phyloP scores from a whole-genome alignment of 2,797 vertebrate genomes.

The Sarcoramphus papa region DNA sequence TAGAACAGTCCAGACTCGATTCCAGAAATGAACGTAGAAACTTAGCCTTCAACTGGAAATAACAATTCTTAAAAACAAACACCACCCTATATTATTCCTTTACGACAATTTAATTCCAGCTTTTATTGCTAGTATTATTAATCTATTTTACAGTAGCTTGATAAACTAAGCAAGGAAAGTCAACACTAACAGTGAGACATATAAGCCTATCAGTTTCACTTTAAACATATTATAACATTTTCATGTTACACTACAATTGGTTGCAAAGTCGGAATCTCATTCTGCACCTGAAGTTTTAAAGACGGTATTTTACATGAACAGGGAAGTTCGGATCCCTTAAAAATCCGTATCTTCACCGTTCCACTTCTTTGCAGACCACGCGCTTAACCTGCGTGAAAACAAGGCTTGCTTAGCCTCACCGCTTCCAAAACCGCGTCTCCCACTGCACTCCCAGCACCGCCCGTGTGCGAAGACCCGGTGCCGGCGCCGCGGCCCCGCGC shows the following conservation, averaged over 20 bases:
- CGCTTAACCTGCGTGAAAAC: not conserved
- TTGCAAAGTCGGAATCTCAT: rapidly evolving
- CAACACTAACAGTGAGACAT: not conserved
- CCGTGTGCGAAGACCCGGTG: not conserved
- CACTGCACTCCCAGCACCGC: not conserved
- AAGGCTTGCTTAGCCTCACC: rapidly evolving
- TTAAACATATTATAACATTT: rapidly evolving
- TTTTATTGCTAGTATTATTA: not conserved
- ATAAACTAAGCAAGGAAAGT: not conserved
- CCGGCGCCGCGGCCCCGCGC: no score
- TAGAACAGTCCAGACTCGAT: rapidly evolving
- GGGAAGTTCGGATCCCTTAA: not conserved
- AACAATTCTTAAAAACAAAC: not conserved
- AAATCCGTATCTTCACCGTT: no score
- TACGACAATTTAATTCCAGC: not conserved
- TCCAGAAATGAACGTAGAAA: rapidly evolving
- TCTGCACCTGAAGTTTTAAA: rapidly evolving
- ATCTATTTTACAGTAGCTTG: not conserved
- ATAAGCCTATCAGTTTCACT: not conserved
- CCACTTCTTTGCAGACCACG: not conserved
- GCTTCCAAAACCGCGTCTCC: not conserved
- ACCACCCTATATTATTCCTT: rapidly evolving
- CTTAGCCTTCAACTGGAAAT: not conserved
- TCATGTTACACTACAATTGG: rapidly evolving
- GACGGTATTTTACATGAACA: rapidly evolving